Base-by-base conservation (phyloP, 2,797 vertebrate species). In the Pempheris klunzingeri region DNA sequence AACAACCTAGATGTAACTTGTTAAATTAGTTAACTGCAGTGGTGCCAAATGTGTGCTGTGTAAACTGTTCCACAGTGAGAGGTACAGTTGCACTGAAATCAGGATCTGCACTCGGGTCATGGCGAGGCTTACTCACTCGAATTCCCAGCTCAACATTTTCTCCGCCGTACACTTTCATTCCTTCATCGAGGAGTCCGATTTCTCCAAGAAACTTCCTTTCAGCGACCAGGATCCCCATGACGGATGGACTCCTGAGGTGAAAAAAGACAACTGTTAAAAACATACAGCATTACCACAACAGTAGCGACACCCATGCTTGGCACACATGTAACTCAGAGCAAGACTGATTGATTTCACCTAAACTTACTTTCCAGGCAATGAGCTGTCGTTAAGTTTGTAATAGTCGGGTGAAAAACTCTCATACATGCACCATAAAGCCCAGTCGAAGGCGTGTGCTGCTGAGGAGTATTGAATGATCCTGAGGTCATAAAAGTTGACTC, bases 91-190 rank as follows among this genome's bases (percentile, higher is more conserved):
- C 4, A 13, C 18, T 28, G 15, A 58, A 24, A 32, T 2, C 13
- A 32, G 38, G 5, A 52, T 30, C 24, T 30, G 30, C 7, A 15
- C 14, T 44, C 15, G 34, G 12, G 20, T 18, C 32, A 50, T 28
- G 9, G 11, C 3, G 17, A 38, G 14, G 39, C 20, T 43, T 32
- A 86, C 87, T 87, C 74, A 96, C 95, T 59, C 95, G 93, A 52
- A 96, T 83, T 47, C 94, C 95, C 15, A 97, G 92, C 63, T 96
- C 96, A 14, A 96, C 95, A 9, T 96, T 96, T 86, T 97, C 95
- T 68, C 96, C 96, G 26, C 96, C 95, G 0, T 95, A 97, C 38
- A 95, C 87, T 39, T 90, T 88, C 96, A 97, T 97, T 49, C 95
- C 95, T 50, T 80, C 79, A 26, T 96, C 96, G 6, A 96, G 83